phyloP scores from a whole-genome alignment of 1,140 invertebrate genomes.

The Calliphora vicina region DNA sequence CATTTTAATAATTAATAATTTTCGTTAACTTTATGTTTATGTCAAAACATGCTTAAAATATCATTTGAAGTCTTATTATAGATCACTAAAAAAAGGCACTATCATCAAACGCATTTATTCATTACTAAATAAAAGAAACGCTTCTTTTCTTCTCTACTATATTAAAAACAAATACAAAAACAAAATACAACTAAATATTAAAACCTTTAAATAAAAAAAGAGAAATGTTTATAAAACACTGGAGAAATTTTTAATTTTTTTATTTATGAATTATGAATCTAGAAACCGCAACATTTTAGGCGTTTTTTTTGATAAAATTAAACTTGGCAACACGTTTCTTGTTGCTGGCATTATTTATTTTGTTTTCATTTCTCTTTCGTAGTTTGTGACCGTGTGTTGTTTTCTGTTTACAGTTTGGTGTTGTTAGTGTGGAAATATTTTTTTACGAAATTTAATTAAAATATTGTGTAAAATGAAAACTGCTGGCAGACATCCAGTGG shows the following conservation, averaged over 20 bases:
- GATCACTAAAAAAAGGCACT: not conserved
- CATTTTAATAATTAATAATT: constrained; percentile 36
- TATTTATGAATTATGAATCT: not conserved
- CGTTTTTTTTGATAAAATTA: not conserved
- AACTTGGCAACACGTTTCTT: not conserved
- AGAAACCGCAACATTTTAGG: not conserved
- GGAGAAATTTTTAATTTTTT: not conserved
- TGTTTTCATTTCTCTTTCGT: not conserved
- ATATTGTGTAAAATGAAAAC: not conserved
- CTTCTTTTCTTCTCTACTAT: constrained; percentile 2
- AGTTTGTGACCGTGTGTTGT: not conserved
- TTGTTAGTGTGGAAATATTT: not conserved
- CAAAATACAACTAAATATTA: not conserved
- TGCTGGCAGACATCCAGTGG: not conserved
- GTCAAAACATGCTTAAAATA: constrained; percentile 22
- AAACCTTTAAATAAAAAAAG: not conserved
- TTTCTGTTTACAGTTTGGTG: not conserved
- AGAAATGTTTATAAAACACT: constrained; percentile 10
- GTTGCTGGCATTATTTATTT: too few species aligned
- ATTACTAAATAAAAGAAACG: constrained; percentile 13
- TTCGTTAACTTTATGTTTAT: constrained; percentile 15
- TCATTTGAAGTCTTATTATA: not conserved
- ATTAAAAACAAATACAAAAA: not conserved
- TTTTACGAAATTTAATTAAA: not conserved
- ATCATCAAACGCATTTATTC: constrained; percentile 28